These are phyloP conservation scores for Rhagoletis pomonella DNA, from an alignment of 1,140 invertebrate genomes.

Conservation along the genomic window DNA sequence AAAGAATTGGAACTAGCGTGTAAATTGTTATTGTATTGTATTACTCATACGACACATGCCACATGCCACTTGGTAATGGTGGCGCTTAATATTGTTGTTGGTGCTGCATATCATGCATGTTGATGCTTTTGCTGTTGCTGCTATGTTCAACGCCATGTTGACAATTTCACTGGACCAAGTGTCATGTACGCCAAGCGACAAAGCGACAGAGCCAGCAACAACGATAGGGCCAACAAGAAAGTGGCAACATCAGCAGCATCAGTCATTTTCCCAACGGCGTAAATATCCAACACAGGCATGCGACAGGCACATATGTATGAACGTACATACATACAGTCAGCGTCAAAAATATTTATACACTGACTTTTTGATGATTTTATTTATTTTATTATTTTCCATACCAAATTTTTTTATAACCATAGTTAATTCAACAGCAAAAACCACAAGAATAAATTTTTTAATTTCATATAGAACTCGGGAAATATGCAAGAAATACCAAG, in stretches of 20 bases:
- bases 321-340: too few relatives aligned
- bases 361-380: too few relatives aligned
- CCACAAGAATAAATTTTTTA: too few relatives aligned
- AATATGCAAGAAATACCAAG: too few relatives aligned
- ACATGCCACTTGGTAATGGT: not conserved
- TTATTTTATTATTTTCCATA: too few relatives aligned
- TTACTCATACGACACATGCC: not conserved
- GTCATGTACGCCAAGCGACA: not conserved
- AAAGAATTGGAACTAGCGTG: constrained; percentile 21
- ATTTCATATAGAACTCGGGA: too few relatives aligned
- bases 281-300: not conserved
- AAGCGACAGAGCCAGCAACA: not conserved
- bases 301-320: too few relatives aligned
- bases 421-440: too few relatives aligned
- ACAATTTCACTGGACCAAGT: constrained; percentile 15
- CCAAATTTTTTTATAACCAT: too few relatives aligned
- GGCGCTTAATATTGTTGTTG: not conserved
- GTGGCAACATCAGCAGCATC: not conserved
- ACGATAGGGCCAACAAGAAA: not conserved
- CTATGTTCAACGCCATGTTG: constrained; percentile 14
- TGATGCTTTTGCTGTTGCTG: not conserved
- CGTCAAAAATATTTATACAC: too few relatives aligned
- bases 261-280: not conserved
- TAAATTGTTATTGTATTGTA: constrained; percentile 31
- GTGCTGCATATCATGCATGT: not conserved